Conservation (phyloP, 2,888 invertebrate genomes). For the Torymus aiolomorphi region DNA sequence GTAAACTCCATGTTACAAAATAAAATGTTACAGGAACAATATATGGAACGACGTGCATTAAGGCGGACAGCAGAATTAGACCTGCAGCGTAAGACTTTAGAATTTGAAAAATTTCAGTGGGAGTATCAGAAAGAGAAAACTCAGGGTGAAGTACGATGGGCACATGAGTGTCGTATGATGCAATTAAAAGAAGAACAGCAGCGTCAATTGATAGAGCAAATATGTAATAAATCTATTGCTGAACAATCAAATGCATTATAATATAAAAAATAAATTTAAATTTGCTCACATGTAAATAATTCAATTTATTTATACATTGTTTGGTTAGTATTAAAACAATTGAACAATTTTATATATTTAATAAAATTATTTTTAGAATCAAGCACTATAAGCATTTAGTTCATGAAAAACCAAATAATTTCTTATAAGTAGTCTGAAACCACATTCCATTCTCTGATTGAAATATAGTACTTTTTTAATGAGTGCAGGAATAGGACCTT, state of each 20-base stretch:
- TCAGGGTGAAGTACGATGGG: constrained; percentile 66
- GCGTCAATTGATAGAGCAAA: constrained; percentile 64
- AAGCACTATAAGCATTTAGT: no score
- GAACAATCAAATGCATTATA: constrained; percentile 12
- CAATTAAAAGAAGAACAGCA: constrained; percentile 68
- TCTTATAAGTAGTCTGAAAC: no score
- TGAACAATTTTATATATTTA: no score
- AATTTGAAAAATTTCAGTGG: constrained; percentile 68
- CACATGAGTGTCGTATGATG: constrained; percentile 69
- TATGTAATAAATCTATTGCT: constrained; percentile 45
- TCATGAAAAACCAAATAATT: no score
- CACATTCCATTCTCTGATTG: no score
- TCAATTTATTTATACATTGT: not conserved
- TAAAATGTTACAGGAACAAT: constrained; percentile 65
- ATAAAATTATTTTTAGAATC: no score
- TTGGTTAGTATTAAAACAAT: no score
- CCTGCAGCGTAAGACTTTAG: constrained; percentile 66
- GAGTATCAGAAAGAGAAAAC: constrained; percentile 67
- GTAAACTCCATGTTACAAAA: constrained; percentile 25
- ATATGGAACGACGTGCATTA: constrained; percentile 65
- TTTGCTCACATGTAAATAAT: constrained; percentile 4
- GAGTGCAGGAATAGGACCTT: no score
- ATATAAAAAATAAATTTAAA: constrained; percentile 15
- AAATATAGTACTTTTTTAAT: no score
- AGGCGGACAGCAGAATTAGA: constrained; percentile 67